A percentile compares a stretch with the other conserved stretches of the same genome.
Conservation (phyloP, 2,888 invertebrate genomes). For the Alsophila aescularia region DNA sequence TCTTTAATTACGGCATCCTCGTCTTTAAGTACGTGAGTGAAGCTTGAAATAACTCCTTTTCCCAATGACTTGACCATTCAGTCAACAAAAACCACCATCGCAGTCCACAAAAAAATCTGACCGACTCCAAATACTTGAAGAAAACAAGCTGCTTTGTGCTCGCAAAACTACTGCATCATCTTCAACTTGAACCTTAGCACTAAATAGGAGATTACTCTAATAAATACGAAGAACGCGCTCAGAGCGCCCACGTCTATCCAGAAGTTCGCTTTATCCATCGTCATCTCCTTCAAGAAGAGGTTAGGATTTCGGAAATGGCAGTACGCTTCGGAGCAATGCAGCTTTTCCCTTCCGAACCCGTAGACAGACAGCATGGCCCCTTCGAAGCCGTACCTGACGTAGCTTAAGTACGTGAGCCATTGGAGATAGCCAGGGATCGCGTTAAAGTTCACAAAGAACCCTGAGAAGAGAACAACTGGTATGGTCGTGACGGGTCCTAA, state of each 20-base stretch:
- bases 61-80: slow-evolving; percentile 3
- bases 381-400: slow-evolving; percentile 95
- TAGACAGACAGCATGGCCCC: slow-evolving; percentile 97
- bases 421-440: slow-evolving; percentile 95
- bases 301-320: slow-evolving; percentile 93
- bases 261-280: slow-evolving; percentile 90
- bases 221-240: slow-evolving; percentile 90
- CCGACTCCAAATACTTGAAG: slow-evolving; percentile 37
- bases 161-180: slow-evolving; percentile 76
- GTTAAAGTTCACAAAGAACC: slow-evolving; percentile 96
- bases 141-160: slow-evolving; percentile 51
- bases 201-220: slow-evolving; percentile 92
- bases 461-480: slow-evolving; percentile 96
- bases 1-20: no score
- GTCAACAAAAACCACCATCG: background rate
- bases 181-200: slow-evolving; percentile 92
- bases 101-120: slow-evolving; percentile 34
- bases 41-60: background rate
- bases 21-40: no score
- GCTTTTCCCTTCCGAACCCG: slow-evolving; percentile 91
- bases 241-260: slow-evolving; percentile 94
- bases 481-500: slow-evolving; percentile 95
- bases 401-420: slow-evolving; percentile 96
- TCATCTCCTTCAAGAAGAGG: slow-evolving; percentile 93
- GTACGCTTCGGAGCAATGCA: slow-evolving; percentile 92